Evolutionary conservation across 2,113 vertebrate genomes (phyloP).

Genomic region (Arothron firmamentum): DNA sequence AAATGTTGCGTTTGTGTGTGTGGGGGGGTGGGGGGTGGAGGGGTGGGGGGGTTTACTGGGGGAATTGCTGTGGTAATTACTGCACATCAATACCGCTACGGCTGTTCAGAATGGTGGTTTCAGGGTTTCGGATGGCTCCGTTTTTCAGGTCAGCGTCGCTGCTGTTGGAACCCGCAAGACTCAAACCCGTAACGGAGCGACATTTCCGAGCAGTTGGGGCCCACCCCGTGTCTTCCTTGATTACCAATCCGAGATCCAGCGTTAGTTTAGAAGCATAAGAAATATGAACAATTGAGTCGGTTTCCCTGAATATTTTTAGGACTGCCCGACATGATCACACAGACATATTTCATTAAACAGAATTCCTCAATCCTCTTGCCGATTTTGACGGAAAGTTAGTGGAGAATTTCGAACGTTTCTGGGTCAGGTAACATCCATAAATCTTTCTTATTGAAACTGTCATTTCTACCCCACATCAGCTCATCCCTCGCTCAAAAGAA

Average conservation of each 20-base stretch:
- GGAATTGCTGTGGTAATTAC: conserved; percentile 8
- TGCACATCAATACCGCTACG: not conserved
- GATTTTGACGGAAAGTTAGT: conserved; percentile 15
- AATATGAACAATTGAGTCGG: conserved; percentile 9
- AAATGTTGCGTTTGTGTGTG: conserved; percentile 7
- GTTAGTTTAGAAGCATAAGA: conserved; percentile 28
- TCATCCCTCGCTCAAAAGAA: not conserved
- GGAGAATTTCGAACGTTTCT: conserved; percentile 40
- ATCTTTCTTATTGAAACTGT: conserved; percentile 61
- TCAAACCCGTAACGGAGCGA: conserved; percentile 6
- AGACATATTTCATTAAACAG: conserved; percentile 29
- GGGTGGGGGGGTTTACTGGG: conserved; percentile 1
- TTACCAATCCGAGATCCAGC: not conserved
- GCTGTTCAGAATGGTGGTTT: conserved; percentile 3
- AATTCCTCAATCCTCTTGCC: conserved; percentile 13
- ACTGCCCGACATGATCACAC: conserved; percentile 28
- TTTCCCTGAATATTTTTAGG: conserved; percentile 20
- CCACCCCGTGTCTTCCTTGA: not conserved
- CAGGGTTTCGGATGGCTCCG: not conserved
- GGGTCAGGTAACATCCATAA: conserved; percentile 51
- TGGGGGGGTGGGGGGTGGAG: too few relatives aligned
- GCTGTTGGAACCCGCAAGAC: conserved; percentile 14
- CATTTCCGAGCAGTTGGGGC: conserved; percentile 6
- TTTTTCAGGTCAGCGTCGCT: conserved; percentile 3
- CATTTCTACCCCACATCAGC: conserved; percentile 17